These are phyloP conservation scores for Xyrichtys novacula DNA, from an alignment of 2,797 vertebrate species.

Conservation along the genomic window DNA sequence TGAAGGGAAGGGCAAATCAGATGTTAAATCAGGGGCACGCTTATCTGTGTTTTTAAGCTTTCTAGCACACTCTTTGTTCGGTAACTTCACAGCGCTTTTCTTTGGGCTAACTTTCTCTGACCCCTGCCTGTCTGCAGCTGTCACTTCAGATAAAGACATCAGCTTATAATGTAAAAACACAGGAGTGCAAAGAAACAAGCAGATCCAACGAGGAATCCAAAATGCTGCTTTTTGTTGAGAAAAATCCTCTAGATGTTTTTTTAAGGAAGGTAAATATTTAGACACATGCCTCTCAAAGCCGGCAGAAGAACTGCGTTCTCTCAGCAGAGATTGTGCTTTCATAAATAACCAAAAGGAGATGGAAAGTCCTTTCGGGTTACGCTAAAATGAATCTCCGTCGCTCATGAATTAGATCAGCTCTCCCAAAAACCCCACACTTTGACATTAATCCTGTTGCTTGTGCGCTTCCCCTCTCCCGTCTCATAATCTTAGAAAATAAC, in stretches of 20 bases:
- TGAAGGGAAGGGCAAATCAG: too few species aligned
- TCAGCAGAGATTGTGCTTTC: neutral
- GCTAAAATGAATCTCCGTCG: conserved; percentile 25
- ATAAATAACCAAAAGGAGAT: conserved; percentile 15
- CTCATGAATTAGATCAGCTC: conserved; percentile 45
- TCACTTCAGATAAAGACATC: neutral
- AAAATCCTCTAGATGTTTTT: neutral
- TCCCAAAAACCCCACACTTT: conserved; percentile 40
- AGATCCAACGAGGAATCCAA: neutral
- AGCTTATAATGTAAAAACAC: neutral
- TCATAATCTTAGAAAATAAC: conserved; percentile 58
- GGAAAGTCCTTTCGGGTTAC: conserved; percentile 19
- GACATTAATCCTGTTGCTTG: conserved; percentile 57
- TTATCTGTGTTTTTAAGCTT: too few species aligned
- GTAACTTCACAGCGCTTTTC: too few species aligned
- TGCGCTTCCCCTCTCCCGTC: conserved; percentile 39
- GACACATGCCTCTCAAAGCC: conserved; percentile 1
- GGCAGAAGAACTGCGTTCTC: neutral
- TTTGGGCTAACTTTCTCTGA: too few species aligned
- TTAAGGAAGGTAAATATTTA: conserved; percentile 3
- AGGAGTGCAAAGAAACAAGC: neutral
- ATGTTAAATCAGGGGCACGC: too few species aligned
- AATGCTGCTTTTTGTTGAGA: neutral
- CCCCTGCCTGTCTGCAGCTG: too few species aligned
- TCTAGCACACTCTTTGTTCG: too few species aligned